phyloP scores from a whole-genome alignment of 2,113 vertebrate species.

The Peromyscus californicus region DNA sequence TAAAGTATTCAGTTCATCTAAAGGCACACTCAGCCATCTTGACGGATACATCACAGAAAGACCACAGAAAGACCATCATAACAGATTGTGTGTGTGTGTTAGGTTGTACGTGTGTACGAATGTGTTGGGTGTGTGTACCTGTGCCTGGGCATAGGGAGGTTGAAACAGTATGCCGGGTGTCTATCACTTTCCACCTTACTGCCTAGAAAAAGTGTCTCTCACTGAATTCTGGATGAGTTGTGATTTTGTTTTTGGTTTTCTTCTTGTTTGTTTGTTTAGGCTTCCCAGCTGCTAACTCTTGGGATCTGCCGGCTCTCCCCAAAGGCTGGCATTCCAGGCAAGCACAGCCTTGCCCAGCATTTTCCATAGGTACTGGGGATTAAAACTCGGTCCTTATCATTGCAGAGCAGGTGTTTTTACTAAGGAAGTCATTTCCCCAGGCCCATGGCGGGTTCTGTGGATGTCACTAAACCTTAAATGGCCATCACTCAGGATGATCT shows the following conservation, averaged over 20 bases:
- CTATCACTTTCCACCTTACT: background rate
- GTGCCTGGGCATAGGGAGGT: background rate
- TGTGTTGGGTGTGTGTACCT: background rate
- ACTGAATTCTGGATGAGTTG: background rate
- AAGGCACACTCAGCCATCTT: background rate
- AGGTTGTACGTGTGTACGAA: background rate
- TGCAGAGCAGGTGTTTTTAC: background rate
- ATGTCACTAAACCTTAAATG: background rate
- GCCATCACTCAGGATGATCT: background rate
- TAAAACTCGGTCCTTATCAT: background rate
- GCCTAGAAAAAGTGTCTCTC: background rate
- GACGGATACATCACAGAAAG: background rate
- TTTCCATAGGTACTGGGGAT: background rate
- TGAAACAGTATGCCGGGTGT: background rate
- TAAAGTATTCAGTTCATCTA: constrained; percentile 6
- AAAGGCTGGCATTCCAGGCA: background rate
- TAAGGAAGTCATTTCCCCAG: no score
- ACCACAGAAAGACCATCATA: background rate
- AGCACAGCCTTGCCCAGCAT: background rate
- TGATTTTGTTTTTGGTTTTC: background rate
- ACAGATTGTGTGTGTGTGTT: background rate
- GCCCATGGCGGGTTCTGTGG: background rate
- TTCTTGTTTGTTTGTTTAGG: background rate
- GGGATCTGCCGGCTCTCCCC: background rate
- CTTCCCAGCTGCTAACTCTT: background rate